Evolutionary conservation across 1,140 invertebrate species (phyloP).

Genomic region (Phthorimaea operculella): DNA sequence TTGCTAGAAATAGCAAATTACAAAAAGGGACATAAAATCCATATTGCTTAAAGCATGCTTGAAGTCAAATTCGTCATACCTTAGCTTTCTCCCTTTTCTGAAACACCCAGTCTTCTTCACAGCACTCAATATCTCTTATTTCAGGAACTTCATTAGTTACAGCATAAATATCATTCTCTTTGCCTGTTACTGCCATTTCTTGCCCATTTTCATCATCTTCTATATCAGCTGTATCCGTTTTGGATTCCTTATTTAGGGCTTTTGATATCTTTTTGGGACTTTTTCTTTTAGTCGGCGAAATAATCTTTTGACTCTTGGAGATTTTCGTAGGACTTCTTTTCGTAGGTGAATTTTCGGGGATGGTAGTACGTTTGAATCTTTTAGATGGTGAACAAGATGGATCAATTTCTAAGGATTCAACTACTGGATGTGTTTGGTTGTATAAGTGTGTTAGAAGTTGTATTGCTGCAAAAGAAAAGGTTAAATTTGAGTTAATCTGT

Average conservation of each 20-base stretch:
- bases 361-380: constrained; percentile 25
- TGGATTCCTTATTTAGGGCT: constrained; percentile 8
- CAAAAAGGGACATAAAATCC: no score
- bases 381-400: constrained; percentile 35
- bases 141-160: constrained; percentile 32
- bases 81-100: constrained; percentile 59
- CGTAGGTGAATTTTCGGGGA: constrained; percentile 9
- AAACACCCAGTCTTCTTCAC: constrained; percentile 58
- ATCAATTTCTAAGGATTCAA: constrained; percentile 30
- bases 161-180: constrained; percentile 26
- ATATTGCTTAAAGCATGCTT: no score
- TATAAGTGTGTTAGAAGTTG: constrained; percentile 61
- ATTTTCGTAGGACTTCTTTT: neutral
- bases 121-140: constrained; percentile 43
- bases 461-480: constrained; percentile 43
- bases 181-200: constrained; percentile 12
- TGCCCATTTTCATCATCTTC: neutral
- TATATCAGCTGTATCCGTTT: neutral
- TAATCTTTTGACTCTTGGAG: constrained; percentile 14
- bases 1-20: no score
- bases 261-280: constrained; percentile 11
- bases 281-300: constrained; percentile 3
- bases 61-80: constrained; percentile 39
- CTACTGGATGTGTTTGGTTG: constrained; percentile 61
- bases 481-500: no score